Evolutionary conservation across 2,888 invertebrate species (phyloP).

Genomic region (Acanthosepion pharaonis): DNA sequence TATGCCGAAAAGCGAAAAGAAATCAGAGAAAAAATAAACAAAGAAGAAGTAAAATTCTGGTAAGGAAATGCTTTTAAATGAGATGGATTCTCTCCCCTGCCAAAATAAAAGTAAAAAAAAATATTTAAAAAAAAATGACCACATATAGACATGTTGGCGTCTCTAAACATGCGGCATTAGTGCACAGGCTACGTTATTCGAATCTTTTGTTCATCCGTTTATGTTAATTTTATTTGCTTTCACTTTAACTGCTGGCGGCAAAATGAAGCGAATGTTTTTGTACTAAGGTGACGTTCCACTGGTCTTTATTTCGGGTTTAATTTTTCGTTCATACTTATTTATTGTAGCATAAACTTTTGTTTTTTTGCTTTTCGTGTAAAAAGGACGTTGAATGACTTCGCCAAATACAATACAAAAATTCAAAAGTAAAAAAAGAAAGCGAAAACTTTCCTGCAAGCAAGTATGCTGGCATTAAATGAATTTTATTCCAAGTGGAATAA

Average conservation of each 20-base stretch:
- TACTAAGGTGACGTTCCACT: background rate
- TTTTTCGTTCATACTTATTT: background rate
- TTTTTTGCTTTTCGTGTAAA: background rate
- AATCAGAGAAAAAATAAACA: background rate
- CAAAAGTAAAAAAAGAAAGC: too few species aligned
- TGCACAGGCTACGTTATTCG: background rate
- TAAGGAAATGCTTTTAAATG: constrained; percentile 33
- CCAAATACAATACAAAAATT: background rate
- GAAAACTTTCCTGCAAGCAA: background rate
- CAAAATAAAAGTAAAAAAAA: background rate
- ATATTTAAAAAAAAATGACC: background rate
- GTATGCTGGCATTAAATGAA: background rate
- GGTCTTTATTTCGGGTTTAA: background rate
- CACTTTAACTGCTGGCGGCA: background rate
- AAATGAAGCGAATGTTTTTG: background rate
- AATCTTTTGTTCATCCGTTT: background rate
- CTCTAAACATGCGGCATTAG: background rate
- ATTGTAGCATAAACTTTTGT: background rate
- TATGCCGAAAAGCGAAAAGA: background rate
- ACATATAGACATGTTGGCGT: background rate
- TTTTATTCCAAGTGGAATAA: background rate
- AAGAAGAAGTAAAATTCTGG: background rate
- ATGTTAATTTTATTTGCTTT: background rate
- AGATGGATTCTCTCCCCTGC: constrained; percentile 20
- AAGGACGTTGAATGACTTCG: background rate